Evolutionary conservation across 2,797 vertebrate genomes (phyloP).

Genomic region (Emys orbicularis): DNA sequence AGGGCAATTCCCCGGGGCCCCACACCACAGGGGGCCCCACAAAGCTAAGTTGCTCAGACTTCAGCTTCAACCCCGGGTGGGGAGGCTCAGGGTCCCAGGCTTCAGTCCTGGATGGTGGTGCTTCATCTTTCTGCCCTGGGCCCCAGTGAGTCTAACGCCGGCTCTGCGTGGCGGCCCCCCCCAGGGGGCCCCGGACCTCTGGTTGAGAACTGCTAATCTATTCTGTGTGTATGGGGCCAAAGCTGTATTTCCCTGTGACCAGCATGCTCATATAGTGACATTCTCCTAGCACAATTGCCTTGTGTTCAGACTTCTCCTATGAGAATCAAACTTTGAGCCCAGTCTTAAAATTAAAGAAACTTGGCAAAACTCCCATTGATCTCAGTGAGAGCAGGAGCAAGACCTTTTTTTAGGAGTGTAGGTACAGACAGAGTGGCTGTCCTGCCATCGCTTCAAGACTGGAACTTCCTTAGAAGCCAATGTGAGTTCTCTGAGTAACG

Average conservation of each 20-base stretch:
- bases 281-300: not conserved
- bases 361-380: not conserved
- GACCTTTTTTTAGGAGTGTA: not conserved
- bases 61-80: too few relatives aligned
- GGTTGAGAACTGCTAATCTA: too few relatives aligned
- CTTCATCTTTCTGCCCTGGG: too few relatives aligned
- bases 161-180: too few relatives aligned
- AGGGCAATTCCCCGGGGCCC: too few relatives aligned
- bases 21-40: too few relatives aligned
- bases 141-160: too few relatives aligned
- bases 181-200: too few relatives aligned
- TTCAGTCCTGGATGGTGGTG: too few relatives aligned
- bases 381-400: not conserved
- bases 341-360: not conserved
- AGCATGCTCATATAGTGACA: not conserved
- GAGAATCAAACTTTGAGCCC: not conserved
- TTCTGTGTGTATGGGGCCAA: not conserved
- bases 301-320: accelerated
- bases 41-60: too few relatives aligned
- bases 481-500: not conserved
- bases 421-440: not conserved
- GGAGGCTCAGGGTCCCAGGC: too few relatives aligned
- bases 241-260: not conserved
- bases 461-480: not conserved
- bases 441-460: not conserved